Evolutionary conservation across 2,888 invertebrate species (phyloP).

Genomic region (Enchytraeus crypticus): DNA sequence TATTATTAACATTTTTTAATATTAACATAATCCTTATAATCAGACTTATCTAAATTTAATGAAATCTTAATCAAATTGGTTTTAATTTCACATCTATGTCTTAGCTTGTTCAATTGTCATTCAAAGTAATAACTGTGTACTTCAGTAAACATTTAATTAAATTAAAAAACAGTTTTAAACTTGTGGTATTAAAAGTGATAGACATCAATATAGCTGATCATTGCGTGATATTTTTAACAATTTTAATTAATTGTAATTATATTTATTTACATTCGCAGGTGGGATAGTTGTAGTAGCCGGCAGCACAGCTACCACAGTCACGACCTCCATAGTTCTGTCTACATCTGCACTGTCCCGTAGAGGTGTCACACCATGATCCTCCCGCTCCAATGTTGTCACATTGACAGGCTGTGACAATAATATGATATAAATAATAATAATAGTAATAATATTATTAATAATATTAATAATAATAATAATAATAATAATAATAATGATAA

Average conservation of each 20-base stretch:
- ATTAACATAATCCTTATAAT: no score
- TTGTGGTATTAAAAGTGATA: no score
- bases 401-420: slow-evolving; percentile 5
- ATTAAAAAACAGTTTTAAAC: neutral
- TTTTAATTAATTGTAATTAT: neutral
- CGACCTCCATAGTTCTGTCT: slow-evolving; percentile 75
- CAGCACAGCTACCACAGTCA: slow-evolving; percentile 84
- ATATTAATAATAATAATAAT: no score
- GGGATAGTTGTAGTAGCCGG: slow-evolving; percentile 57
- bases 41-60: no score
- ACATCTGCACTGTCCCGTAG: slow-evolving; percentile 76
- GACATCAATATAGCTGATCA: no score
- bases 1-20: no score
- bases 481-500: no score
- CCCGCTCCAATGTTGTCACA: slow-evolving; percentile 10
- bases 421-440: no score
- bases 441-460: no score
- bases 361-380: slow-evolving; percentile 62
- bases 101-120: no score
- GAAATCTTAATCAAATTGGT: no score
- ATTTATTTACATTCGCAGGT: slow-evolving; percentile 27
- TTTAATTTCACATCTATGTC: no score
- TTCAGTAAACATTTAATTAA: neutral
- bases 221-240: neutral
- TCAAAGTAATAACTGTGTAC: neutral